phyloP scores from a whole-genome alignment of 2,888 invertebrate genomes.

The Loripinus fragilis region DNA sequence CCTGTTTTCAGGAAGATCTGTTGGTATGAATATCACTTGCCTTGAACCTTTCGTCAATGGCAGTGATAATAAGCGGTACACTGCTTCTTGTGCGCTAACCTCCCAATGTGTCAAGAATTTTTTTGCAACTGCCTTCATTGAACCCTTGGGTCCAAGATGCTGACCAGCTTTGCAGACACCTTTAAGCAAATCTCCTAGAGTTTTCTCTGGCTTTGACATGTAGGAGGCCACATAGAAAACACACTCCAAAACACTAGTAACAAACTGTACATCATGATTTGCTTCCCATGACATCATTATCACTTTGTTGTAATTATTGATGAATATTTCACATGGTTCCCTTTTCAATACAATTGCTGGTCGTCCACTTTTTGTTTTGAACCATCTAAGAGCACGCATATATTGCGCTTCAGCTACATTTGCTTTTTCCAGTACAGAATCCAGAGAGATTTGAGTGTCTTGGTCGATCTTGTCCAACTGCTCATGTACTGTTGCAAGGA shows the following conservation, averaged over 20 bases:
- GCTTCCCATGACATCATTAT: slow-evolving; percentile 47
- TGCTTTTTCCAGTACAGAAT: slow-evolving; percentile 29
- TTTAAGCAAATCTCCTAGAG: slow-evolving; percentile 42
- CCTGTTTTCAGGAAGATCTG: too few relatives aligned
- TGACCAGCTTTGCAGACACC: slow-evolving; percentile 33
- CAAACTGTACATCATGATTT: slow-evolving; percentile 58
- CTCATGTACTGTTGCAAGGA: slow-evolving; percentile 31
- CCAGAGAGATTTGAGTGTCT: slow-evolving; percentile 14
- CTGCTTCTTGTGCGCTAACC: slow-evolving; percentile 57
- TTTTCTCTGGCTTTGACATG: slow-evolving; percentile 32
- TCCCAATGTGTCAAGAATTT: slow-evolving; percentile 64
- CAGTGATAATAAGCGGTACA: slow-evolving; percentile 56
- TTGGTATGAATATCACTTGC: too few relatives aligned
- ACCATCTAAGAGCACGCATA: slow-evolving; percentile 32
- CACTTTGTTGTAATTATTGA: slow-evolving; percentile 44
- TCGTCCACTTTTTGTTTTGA: slow-evolving; percentile 49
- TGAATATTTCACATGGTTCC: slow-evolving; percentile 9
- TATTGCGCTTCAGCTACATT: slow-evolving; percentile 33
- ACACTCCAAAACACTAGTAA: slow-evolving; percentile 53
- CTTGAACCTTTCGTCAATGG: slow-evolving; percentile 42
- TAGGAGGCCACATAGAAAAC: slow-evolving; percentile 60
- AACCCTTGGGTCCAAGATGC: slow-evolving; percentile 25
- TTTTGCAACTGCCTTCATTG: slow-evolving; percentile 45
- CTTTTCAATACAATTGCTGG: slow-evolving; percentile 41
- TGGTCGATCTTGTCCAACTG: slow-evolving; percentile 13